Percentiles rank a stretch among this genome's conserved stretches.
Evolutionary conservation across 1,140 invertebrate species (phyloP).

Genomic region (Saccostrea echinata): DNA sequence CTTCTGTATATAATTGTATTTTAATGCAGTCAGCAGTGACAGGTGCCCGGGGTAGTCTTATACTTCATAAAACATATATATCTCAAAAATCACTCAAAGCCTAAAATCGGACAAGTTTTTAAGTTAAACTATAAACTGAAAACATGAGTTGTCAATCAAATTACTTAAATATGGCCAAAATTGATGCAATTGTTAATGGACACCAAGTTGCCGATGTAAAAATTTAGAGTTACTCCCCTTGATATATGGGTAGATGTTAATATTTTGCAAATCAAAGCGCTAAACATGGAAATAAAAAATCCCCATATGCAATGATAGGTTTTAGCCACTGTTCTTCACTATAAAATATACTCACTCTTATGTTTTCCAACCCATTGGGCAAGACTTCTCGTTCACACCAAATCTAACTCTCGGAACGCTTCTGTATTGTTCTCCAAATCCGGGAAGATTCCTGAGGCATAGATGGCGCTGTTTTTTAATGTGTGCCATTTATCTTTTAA

Average conservation of each 20-base stretch:
- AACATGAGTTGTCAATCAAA: too few species aligned
- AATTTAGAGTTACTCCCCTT: constrained; percentile 34
- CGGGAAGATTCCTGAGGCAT: not conserved
- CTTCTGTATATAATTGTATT: too few species aligned
- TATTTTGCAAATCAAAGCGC: not conserved
- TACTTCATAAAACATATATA: too few species aligned
- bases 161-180: too few species aligned
- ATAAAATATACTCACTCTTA: not conserved
- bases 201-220: not conserved
- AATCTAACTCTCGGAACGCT: not conserved
- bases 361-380: not conserved
- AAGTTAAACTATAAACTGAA: too few species aligned
- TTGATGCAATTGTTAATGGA: not conserved
- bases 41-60: too few species aligned
- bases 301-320: not conserved
- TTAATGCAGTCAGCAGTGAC: too few species aligned
- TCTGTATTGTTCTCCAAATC: not conserved
- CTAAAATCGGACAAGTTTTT: too few species aligned
- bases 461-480: too few species aligned
- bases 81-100: too few species aligned
- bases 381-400: not conserved
- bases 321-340: not conserved
- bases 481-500: too few species aligned
- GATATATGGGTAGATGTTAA: not conserved
- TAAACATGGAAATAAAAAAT: not conserved